These are phyloP conservation scores for Macrosoma leucophasiata DNA, from an alignment of 2,888 invertebrate genomes.

Conservation along the genomic window DNA sequence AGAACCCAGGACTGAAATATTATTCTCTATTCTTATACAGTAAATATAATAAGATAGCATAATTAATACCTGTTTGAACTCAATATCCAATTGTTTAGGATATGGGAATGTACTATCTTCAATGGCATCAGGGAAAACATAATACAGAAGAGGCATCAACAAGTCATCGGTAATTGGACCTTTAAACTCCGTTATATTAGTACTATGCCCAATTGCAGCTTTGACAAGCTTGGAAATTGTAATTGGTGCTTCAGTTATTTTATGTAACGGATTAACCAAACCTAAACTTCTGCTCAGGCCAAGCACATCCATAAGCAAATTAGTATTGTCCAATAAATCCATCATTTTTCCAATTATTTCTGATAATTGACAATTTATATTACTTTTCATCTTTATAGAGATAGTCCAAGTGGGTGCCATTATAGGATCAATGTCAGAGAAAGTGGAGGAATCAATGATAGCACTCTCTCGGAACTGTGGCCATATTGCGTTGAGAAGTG, in stretches of 20 bases:
- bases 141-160: constrained; percentile 85
- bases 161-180: constrained; percentile 87
- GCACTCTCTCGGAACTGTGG: constrained; percentile 88
- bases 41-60: not conserved
- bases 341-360: constrained; percentile 84
- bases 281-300: constrained; percentile 67
- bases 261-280: constrained; percentile 76
- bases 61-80: constrained; percentile 57
- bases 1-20: no score
- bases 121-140: constrained; percentile 92
- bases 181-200: constrained; percentile 74
- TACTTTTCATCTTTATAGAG: constrained; percentile 79
- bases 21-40: no score
- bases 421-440: constrained; percentile 90
- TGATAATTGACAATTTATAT: constrained; percentile 84
- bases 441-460: constrained; percentile 90
- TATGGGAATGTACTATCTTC: constrained; percentile 76
- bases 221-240: constrained; percentile 78
- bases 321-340: constrained; percentile 76
- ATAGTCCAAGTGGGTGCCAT: constrained; percentile 87
- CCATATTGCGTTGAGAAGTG: constrained; percentile 90
- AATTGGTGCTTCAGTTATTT: constrained; percentile 86
- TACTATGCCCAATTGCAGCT: constrained; percentile 68
- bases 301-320: constrained; percentile 61
- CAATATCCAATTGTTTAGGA: constrained; percentile 58